These are phyloP conservation scores for Mesoligia furuncula DNA, from an alignment of 2,888 invertebrate species.

Conservation along the genomic window DNA sequence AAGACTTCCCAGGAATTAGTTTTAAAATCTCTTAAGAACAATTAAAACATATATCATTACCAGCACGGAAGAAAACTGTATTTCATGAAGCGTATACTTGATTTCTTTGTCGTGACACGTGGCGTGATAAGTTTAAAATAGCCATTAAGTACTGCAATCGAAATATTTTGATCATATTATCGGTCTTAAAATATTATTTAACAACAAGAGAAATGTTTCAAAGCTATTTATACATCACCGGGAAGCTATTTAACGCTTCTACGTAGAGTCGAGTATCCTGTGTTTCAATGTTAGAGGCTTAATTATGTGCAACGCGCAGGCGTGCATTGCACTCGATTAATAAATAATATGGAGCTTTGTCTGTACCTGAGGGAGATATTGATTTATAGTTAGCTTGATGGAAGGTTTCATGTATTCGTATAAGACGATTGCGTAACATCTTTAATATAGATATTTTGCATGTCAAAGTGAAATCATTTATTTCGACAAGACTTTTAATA, in stretches of 20 bases:
- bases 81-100: neutral
- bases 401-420: neutral
- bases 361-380: conserved; percentile 18
- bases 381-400: conserved; percentile 18
- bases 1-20: neutral
- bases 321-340: conserved; percentile 23
- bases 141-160: neutral
- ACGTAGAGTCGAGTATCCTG: neutral
- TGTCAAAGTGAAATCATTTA: neutral
- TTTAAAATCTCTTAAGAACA: neutral
- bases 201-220: neutral
- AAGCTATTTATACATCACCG: conserved; percentile 4
- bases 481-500: neutral
- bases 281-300: conserved; percentile 14
- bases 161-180: neutral
- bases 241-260: neutral
- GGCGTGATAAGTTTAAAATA: neutral
- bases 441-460: neutral
- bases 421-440: neutral
- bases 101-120: neutral
- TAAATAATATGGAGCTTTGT: conserved; percentile 18
- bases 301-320: conserved; percentile 48
- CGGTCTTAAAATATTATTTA: neutral
- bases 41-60: neutral
- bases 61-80: neutral